Evolutionary conservation across 2,113 vertebrate genomes (phyloP).

Genomic region (Carlito syrichta): DNA sequence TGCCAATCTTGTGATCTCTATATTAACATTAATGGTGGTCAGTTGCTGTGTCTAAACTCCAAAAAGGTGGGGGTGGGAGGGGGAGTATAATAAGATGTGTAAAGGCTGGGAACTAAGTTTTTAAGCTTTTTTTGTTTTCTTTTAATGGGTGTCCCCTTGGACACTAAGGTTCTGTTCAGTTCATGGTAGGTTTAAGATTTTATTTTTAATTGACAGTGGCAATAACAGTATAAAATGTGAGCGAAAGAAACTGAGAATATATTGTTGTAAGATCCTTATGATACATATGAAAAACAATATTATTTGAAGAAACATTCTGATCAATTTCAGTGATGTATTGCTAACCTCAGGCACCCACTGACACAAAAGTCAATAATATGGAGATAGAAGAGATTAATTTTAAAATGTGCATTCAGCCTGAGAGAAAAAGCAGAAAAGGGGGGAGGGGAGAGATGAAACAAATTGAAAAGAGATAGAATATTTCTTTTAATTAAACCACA

Average conservation of each 20-base stretch:
- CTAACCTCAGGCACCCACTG: background rate
- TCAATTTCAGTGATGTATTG: background rate
- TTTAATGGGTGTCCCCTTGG: too few relatives aligned
- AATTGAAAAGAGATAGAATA: background rate
- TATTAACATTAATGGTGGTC: too few relatives aligned
- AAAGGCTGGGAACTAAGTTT: too few relatives aligned
- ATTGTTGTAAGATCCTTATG: background rate
- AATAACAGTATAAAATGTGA: background rate
- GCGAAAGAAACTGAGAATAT: background rate
- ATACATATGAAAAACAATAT: background rate
- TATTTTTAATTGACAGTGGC: too few relatives aligned
- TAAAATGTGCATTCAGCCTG: background rate
- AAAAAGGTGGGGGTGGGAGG: too few relatives aligned
- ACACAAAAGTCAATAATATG: background rate
- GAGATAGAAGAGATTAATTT: background rate
- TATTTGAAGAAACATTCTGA: background rate
- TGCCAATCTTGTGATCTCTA: too few relatives aligned
- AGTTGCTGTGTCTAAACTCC: too few relatives aligned
- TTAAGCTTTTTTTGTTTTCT: too few relatives aligned
- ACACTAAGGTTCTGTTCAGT: too few relatives aligned
- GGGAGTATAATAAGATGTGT: too few relatives aligned
- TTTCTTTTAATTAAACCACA: background rate
- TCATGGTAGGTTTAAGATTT: too few relatives aligned
- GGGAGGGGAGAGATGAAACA: background rate
- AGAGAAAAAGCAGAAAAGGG: background rate